These are phyloP conservation scores for Protodeltote pygarga DNA, from an alignment of 2,888 invertebrate genomes.

Conservation along the genomic window DNA sequence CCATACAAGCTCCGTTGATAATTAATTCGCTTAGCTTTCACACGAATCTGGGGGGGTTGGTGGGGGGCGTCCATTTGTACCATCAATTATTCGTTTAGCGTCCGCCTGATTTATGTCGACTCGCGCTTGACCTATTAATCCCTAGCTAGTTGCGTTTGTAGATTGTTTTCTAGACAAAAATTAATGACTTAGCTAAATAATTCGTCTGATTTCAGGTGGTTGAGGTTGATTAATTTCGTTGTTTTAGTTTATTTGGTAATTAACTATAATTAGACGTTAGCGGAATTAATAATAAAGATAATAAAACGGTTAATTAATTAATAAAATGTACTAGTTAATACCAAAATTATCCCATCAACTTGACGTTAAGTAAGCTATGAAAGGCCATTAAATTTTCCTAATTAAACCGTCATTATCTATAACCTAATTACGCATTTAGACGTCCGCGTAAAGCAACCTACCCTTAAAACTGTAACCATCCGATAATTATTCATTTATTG, in stretches of 20 bases:
- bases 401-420: conserved; percentile 31
- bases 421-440: conserved; percentile 36
- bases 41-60: conserved; percentile 28
- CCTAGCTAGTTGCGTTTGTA: conserved; percentile 48
- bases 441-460: conserved; percentile 31
- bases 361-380: not conserved
- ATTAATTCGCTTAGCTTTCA: conserved; percentile 66
- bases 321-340: not conserved
- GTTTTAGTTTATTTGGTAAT: too few relatives aligned
- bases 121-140: conserved; percentile 67
- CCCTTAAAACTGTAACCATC: conserved; percentile 67
- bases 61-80: conserved; percentile 65
- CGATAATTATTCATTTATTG: conserved; percentile 79
- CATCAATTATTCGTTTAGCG: conserved; percentile 78
- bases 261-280: too few relatives aligned
- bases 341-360: not conserved
- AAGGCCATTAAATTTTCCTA: conserved; percentile 9
- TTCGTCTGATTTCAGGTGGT: conserved; percentile 13
- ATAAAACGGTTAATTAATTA: not conserved
- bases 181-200: conserved; percentile 48
- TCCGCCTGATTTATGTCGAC: conserved; percentile 65
- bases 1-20: conserved; percentile 45
- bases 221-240: too few relatives aligned
- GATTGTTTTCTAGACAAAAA: conserved; percentile 57
- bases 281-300: not conserved